These are phyloP conservation scores for Ephestia elutella DNA, from an alignment of 1,140 invertebrate genomes.

Conservation along the genomic window DNA sequence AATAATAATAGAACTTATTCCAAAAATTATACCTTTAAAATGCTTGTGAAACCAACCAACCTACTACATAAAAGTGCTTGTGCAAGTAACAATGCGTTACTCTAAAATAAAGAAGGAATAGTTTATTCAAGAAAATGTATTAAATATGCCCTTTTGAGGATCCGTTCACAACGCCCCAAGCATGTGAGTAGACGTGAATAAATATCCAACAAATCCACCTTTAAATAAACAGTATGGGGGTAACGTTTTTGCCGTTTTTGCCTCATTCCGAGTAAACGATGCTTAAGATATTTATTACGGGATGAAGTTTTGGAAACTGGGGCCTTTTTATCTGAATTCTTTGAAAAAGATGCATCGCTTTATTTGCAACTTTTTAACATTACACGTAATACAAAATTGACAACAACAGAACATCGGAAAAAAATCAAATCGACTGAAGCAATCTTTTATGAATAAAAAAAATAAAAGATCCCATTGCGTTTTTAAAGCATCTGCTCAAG, in stretches of 20 bases:
- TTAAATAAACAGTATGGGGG: conserved; percentile 68
- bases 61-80: too few species aligned
- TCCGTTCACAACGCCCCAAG: conserved; percentile 10
- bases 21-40: too few species aligned
- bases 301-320: conserved; percentile 59
- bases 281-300: conserved; percentile 71
- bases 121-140: conserved; percentile 7
- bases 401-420: background rate
- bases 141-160: conserved; percentile 1
- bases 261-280: conserved; percentile 67
- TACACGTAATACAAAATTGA: background rate
- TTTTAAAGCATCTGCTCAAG: too few species aligned
- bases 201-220: conserved; percentile 70
- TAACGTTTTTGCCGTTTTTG: conserved; percentile 68
- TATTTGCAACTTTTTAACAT: background rate
- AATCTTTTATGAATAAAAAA: background rate
- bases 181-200: conserved; percentile 52
- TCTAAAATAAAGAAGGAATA: background rate
- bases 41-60: too few species aligned
- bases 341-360: background rate
- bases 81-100: too few species aligned
- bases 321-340: conserved; percentile 25
- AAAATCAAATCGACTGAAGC: too few species aligned
- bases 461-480: too few species aligned
- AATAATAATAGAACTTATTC: too few species aligned